Evolutionary conservation across 1,140 invertebrate genomes (phyloP).

Genomic region (Micrasema minimum): DNA sequence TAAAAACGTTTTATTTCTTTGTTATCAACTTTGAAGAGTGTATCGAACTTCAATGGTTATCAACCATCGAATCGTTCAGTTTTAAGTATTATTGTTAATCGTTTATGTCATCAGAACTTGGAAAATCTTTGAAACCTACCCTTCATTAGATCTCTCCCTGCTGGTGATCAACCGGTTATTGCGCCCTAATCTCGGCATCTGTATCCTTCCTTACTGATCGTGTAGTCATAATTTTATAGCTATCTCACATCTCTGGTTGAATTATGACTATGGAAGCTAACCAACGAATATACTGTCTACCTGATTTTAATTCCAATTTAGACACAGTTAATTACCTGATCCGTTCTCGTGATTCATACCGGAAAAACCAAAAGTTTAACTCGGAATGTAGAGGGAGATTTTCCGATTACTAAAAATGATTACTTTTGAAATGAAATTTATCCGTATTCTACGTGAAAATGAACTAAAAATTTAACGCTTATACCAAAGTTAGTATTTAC

Average conservation of each 20-base stretch:
- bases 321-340: constrained; percentile 38
- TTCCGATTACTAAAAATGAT: constrained; percentile 24
- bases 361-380: constrained; percentile 10
- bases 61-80: too few species aligned
- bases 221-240: constrained; percentile 27
- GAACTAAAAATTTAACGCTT: constrained; percentile 24
- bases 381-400: background rate
- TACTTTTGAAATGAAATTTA: constrained; percentile 24
- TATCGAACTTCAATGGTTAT: too few species aligned
- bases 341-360: constrained; percentile 26
- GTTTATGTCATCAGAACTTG: too few species aligned
- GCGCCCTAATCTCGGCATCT: constrained; percentile 26
- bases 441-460: background rate
- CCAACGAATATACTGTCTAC: constrained; percentile 26
- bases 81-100: too few species aligned
- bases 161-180: constrained; percentile 37
- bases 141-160: too few species aligned
- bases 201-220: constrained; percentile 16
- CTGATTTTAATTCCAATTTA: constrained; percentile 42
- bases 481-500: too few species aligned
- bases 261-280: constrained; percentile 18
- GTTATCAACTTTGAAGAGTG: too few species aligned
- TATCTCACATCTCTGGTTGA: too few species aligned
- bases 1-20: too few species aligned
- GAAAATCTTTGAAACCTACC: too few species aligned